A percentile compares a stretch with the other conserved stretches of the same genome.
Evolutionary conservation across 2,113 vertebrate species (phyloP).

Genomic region (Anas platyrhynchos): DNA sequence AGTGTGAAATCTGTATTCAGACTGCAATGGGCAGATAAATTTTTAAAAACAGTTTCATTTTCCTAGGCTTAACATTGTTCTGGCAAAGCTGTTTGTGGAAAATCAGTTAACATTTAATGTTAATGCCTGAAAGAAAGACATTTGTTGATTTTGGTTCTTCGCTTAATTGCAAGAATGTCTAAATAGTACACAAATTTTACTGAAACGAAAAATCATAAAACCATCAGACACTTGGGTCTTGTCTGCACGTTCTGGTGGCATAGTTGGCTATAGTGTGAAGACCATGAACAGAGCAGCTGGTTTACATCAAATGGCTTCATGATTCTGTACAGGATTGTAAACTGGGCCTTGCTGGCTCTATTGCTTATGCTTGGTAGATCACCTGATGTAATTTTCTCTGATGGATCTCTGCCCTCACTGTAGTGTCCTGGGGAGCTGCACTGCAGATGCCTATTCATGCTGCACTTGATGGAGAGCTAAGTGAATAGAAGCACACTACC

Average conservation of each 20-base stretch:
- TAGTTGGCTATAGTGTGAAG: not conserved
- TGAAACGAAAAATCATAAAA: not conserved
- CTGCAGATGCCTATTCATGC: not conserved
- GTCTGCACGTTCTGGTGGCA: not conserved
- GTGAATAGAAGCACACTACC: not conserved
- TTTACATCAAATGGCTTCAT: constrained; percentile 10
- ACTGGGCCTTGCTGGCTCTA: not conserved
- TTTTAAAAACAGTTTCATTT: not conserved
- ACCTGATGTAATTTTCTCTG: constrained; percentile 41
- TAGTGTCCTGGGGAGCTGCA: not conserved
- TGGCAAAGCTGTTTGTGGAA: not conserved
- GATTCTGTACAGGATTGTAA: not conserved
- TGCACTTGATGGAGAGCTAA: not conserved
- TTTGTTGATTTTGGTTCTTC: not conserved
- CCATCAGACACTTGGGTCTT: not conserved
- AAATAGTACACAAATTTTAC: not conserved
- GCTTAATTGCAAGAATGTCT: not conserved
- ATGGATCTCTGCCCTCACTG: not conserved
- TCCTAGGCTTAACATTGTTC: not conserved
- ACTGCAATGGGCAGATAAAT: not conserved
- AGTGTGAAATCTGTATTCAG: not conserved
- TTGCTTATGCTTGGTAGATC: not conserved
- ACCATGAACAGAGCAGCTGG: not conserved
- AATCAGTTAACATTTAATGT: not conserved
- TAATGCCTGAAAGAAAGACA: not conserved